Percentiles rank a stretch among this genome's conserved stretches.
These are phyloP conservation scores for Aphidoletes aphidimyza DNA, from an alignment of 2,888 invertebrate species.

Conservation along the genomic window DNA sequence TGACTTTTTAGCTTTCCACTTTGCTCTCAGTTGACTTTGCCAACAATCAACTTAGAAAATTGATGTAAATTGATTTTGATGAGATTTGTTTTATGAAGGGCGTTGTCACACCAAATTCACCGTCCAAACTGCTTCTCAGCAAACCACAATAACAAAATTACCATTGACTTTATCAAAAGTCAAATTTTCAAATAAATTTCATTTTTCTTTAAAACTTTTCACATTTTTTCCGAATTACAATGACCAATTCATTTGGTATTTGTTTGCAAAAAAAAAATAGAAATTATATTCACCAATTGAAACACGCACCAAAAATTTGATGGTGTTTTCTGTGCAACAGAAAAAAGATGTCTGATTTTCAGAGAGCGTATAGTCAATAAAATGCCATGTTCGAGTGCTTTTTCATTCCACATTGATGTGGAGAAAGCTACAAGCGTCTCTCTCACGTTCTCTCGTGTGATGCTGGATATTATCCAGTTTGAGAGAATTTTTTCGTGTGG, in stretches of 20 bases:
- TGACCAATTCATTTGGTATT: no score
- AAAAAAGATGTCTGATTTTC: slow-evolving; percentile 49
- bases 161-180: background rate
- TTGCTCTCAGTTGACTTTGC: background rate
- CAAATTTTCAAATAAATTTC: background rate
- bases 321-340: slow-evolving; percentile 6
- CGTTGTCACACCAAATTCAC: background rate
- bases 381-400: background rate
- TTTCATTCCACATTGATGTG: background rate
- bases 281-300: background rate
- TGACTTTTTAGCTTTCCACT: background rate
- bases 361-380: background rate
- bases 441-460: background rate
- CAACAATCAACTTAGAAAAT: background rate
- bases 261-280: background rate
- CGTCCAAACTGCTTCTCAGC: background rate
- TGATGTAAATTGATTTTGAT: background rate
- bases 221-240: background rate
- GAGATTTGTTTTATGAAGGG: slow-evolving; percentile 17
- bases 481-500: background rate
- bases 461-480: background rate
- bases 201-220: background rate
- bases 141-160: background rate
- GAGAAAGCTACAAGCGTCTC: background rate
- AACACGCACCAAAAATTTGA: background rate